Evolutionary conservation across 2,888 invertebrate species (phyloP).

Genomic region (Scotopteryx bipunctaria): DNA sequence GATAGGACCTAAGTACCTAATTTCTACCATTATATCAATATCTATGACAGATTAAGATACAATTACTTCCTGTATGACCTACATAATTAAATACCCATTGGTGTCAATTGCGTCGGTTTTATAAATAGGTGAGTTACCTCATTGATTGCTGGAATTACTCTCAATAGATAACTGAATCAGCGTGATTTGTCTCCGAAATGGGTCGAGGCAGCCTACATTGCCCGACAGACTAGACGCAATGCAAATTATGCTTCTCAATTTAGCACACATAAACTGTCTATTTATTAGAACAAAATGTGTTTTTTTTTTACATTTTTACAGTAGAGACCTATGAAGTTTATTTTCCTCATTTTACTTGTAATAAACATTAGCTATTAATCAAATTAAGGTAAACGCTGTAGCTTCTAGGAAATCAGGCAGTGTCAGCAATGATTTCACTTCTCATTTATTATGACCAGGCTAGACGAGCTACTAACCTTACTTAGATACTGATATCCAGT

Average conservation of each 20-base stretch:
- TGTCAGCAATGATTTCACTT: slow-evolving; percentile 39
- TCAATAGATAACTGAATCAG: slow-evolving; percentile 57
- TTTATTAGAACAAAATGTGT: slow-evolving; percentile 2
- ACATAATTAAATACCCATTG: slow-evolving; percentile 6
- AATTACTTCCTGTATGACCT: neutral
- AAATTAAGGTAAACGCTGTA: neutral
- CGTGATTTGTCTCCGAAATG: slow-evolving; percentile 56
- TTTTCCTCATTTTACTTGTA: too few species aligned
- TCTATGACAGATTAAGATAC: neutral
- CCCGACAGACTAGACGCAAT: slow-evolving; percentile 48
- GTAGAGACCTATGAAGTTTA: too few species aligned
- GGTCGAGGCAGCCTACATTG: slow-evolving; percentile 68
- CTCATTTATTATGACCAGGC: slow-evolving; percentile 41
- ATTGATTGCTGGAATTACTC: slow-evolving; percentile 51
- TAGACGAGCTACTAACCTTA: too few species aligned
- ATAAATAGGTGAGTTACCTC: slow-evolving; percentile 19
- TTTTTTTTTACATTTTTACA: too few species aligned
- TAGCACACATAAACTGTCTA: neutral
- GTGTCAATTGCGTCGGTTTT: slow-evolving; percentile 1
- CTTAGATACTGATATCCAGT: slow-evolving; percentile 43
- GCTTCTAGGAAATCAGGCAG: slow-evolving; percentile 20
- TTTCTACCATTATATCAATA: neutral
- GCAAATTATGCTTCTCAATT: slow-evolving; percentile 22
- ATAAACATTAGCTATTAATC: too few species aligned
- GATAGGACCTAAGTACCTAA: too few species aligned